Conservation (phyloP, 2,113 vertebrate species). For the Sapajus apella region DNA sequence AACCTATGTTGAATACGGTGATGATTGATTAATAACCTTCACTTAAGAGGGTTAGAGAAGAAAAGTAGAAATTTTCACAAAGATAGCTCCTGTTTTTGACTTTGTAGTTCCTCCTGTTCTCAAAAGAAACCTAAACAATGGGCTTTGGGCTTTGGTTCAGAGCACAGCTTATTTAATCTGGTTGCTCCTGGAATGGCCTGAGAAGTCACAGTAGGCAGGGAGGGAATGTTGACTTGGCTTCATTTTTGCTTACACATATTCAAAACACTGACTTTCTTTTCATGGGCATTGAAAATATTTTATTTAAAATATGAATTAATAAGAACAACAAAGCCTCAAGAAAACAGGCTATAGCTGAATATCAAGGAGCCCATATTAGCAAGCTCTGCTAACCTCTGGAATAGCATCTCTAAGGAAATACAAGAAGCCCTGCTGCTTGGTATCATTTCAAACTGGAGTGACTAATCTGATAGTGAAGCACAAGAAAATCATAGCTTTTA, state of each 20-base stretch:
- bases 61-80: background rate
- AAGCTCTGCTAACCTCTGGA: slow-evolving; percentile 66
- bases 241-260: background rate
- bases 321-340: slow-evolving; percentile 34
- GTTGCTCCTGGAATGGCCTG: background rate
- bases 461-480: slow-evolving; percentile 40
- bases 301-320: slow-evolving; percentile 45
- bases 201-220: background rate
- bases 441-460: slow-evolving; percentile 68
- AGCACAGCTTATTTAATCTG: slow-evolving; percentile 22
- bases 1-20: background rate
- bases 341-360: slow-evolving; percentile 45
- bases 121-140: background rate
- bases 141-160: background rate
- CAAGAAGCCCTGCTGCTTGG: slow-evolving; percentile 66
- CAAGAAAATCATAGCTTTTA: background rate
- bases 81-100: background rate
- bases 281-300: background rate
- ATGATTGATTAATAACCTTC: background rate
- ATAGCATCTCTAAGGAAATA: slow-evolving; percentile 60
- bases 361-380: slow-evolving; percentile 66
- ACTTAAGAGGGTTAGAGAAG: background rate
- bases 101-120: slow-evolving; percentile 1
- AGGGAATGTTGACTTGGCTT: background rate
- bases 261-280: slow-evolving; percentile 18